A percentile compares a stretch with the other conserved stretches of the same genome.
Evolutionary conservation across 2,888 invertebrate genomes (phyloP).

Genomic region (Cerastis leucographa): DNA sequence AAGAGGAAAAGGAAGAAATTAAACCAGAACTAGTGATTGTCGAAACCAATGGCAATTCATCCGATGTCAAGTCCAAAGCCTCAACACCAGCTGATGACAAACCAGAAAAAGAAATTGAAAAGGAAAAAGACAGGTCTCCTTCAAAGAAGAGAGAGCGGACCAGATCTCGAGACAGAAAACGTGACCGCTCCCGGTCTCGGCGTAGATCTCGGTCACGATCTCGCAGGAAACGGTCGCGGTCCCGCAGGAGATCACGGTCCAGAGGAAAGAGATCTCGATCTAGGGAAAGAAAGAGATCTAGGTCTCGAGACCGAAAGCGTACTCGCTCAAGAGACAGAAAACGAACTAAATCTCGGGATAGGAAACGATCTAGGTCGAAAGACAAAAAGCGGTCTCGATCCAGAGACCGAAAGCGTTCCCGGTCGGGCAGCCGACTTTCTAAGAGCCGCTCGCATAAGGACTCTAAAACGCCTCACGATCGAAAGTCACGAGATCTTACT

Average conservation of each 20-base stretch:
- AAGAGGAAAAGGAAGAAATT: conserved; percentile 79
- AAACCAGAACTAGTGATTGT: conserved; percentile 73
- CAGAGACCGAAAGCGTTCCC: conserved; percentile 86
- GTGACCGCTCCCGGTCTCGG: conserved; percentile 90
- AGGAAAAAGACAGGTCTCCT: conserved; percentile 80
- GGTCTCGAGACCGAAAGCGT: conserved; percentile 91
- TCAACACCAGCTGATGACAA: conserved; percentile 81
- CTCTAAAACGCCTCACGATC: conserved; percentile 84
- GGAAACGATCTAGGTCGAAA: conserved; percentile 87
- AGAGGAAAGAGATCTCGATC: conserved; percentile 86
- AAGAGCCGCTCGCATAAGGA: conserved; percentile 85
- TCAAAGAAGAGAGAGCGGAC: conserved; percentile 87
- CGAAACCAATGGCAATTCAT: conserved; percentile 80
- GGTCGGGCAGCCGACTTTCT: conserved; percentile 84
- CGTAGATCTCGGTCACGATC: conserved; percentile 91
- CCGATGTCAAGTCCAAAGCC: conserved; percentile 80
- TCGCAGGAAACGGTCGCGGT: conserved; percentile 87
- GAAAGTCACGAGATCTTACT: conserved; percentile 83
- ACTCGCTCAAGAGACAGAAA: conserved; percentile 89
- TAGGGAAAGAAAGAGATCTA: conserved; percentile 90
- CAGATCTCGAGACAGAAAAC: conserved; percentile 85
- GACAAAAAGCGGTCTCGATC: conserved; percentile 86
- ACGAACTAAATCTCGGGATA: conserved; percentile 86
- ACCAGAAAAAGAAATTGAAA: conserved; percentile 63
- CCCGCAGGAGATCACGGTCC: conserved; percentile 82